A percentile compares a stretch with the other conserved stretches of the same genome.
These are phyloP conservation scores for Drosophila longiperda DNA, from an alignment of 2,888 invertebrate genomes.

Conservation along the genomic window DNA sequence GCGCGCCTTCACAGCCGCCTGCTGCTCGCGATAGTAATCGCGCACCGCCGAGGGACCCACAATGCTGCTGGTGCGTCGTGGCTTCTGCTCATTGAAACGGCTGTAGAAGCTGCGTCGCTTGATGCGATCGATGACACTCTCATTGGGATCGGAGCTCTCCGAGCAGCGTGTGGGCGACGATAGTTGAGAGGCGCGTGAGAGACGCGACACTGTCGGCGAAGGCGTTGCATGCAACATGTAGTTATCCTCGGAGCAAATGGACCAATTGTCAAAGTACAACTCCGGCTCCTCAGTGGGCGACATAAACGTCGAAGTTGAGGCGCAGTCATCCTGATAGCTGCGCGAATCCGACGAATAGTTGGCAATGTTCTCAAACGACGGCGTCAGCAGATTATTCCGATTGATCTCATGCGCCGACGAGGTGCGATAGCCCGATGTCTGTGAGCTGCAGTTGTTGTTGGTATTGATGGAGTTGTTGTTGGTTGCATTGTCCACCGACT, in stretches of 20 bases:
- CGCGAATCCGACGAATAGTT: constrained; percentile 84
- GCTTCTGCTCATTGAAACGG: constrained; percentile 93
- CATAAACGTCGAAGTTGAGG: constrained; percentile 85
- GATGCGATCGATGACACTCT: constrained; percentile 94
- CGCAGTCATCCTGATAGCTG: constrained; percentile 85
- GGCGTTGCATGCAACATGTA: constrained; percentile 82
- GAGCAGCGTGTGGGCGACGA: constrained; percentile 83
- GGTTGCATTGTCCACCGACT: constrained; percentile 70
- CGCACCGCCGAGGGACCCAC: constrained; percentile 87
- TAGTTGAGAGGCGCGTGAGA: constrained; percentile 85
- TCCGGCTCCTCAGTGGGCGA: constrained; percentile 88
- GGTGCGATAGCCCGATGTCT: constrained; percentile 80
- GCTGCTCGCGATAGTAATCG: constrained; percentile 86
- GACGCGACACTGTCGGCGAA: constrained; percentile 83
- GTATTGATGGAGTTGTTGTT: constrained; percentile 76
- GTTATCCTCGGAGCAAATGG: constrained; percentile 87
- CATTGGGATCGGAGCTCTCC: constrained; percentile 86
- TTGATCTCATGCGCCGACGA: constrained; percentile 83
- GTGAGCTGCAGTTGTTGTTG: constrained; percentile 80
- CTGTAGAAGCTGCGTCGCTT: constrained; percentile 95
- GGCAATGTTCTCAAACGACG: constrained; percentile 83
- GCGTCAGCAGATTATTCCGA: constrained; percentile 82
- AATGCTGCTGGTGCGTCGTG: constrained; percentile 89
- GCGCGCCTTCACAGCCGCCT: constrained; percentile 72
- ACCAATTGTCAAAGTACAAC: constrained; percentile 88